These are phyloP conservation scores for Ectobius pallidus DNA, from an alignment of 2,888 invertebrate species.

Conservation along the genomic window DNA sequence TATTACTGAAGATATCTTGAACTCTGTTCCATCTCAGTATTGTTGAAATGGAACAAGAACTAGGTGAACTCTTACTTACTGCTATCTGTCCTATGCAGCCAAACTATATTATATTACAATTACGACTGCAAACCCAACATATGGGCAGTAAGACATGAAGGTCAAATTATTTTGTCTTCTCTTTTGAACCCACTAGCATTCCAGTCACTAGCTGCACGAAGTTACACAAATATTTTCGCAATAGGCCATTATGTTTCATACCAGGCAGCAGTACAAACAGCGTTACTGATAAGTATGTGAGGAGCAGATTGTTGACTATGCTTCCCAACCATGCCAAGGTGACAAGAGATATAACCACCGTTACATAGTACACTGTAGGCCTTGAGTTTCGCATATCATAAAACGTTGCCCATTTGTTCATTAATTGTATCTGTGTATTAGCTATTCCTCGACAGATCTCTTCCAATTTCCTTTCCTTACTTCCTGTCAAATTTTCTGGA, in stretches of 20 bases:
- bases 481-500: constrained; percentile 75
- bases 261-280: too few species aligned
- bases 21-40: not conserved
- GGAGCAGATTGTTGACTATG: constrained; percentile 79
- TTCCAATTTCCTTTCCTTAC: constrained; percentile 80
- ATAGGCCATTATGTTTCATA: constrained; percentile 45
- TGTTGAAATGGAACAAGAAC: constrained; percentile 12
- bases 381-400: constrained; percentile 52
- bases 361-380: constrained; percentile 71
- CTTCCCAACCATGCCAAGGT: constrained; percentile 83
- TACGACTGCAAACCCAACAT: not conserved
- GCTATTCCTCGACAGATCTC: constrained; percentile 65
- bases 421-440: constrained; percentile 56
- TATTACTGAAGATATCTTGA: not conserved
- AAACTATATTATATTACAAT: not conserved
- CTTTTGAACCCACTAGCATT: constrained; percentile 22
- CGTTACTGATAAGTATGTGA: constrained; percentile 74
- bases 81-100: not conserved
- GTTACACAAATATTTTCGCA: constrained; percentile 44
- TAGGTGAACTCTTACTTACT: not conserved
- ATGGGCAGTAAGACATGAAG: not conserved
- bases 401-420: constrained; percentile 50
- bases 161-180: constrained; percentile 29
- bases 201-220: not conserved
- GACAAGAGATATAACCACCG: constrained; percentile 66